A percentile compares a stretch with the other conserved stretches of the same genome.
phyloP scores from a whole-genome alignment of 2,113 vertebrate genomes.

The Oncorhynchus gorbuscha region DNA sequence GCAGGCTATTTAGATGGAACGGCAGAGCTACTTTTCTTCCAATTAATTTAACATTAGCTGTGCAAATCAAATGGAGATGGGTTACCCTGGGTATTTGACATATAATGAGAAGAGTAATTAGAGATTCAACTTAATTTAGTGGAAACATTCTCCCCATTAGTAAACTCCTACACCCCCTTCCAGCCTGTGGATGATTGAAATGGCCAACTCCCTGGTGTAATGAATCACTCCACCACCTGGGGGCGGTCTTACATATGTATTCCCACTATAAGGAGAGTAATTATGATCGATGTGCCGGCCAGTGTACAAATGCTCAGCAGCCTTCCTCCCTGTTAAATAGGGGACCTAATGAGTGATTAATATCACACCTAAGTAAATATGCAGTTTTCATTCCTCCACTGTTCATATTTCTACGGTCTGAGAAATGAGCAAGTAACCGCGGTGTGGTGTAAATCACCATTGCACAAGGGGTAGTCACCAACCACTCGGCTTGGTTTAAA shows the following conservation, averaged over 20 bases:
- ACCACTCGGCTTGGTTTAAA: slow-evolving; percentile 49
- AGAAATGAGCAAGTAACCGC: slow-evolving; percentile 23
- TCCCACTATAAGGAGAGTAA: neutral
- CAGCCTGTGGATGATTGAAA: neutral
- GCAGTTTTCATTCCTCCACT: neutral
- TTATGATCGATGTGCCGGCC: neutral
- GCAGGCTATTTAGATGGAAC: slow-evolving; percentile 42
- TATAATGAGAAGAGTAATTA: slow-evolving; percentile 67
- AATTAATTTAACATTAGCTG: slow-evolving; percentile 65
- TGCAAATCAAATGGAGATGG: slow-evolving; percentile 57
- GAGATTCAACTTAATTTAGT: slow-evolving; percentile 52
- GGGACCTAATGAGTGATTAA: slow-evolving; percentile 9
- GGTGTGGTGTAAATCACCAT: slow-evolving; percentile 37
- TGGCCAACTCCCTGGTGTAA: slow-evolving; percentile 8
- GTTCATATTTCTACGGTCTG: neutral
- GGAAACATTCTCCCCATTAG: neutral
- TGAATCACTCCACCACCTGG: slow-evolving; percentile 47
- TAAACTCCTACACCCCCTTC: neutral
- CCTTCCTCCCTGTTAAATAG: neutral
- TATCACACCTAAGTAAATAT: slow-evolving; percentile 7
- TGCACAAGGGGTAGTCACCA: slow-evolving; percentile 44
- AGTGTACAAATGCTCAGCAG: neutral
- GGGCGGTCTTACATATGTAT: slow-evolving; percentile 46
- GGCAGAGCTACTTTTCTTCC: slow-evolving; percentile 12
- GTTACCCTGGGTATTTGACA: slow-evolving; percentile 43